Evolutionary conservation across 2,113 vertebrate genomes (phyloP), one percentile per base, ranked within the genome.

Genomic region (Gorsachius goisagi): DNA sequence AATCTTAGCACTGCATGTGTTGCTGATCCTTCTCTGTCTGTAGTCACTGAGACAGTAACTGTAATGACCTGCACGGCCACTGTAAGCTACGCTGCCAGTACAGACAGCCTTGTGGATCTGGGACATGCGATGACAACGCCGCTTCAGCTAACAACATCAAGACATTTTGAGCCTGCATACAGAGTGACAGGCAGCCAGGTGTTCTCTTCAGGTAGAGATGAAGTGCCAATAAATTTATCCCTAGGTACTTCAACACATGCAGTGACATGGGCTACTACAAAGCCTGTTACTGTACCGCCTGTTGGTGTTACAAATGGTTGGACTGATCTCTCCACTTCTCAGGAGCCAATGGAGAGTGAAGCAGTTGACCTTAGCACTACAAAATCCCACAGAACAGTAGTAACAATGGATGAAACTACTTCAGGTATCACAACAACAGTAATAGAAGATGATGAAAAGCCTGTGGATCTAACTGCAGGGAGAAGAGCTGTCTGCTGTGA

Each of bases 401-500:
- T 99, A 66, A 97, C 99, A 69, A 92, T 99, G 97, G 98, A 99
- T 96, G 98, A 98, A 64, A 97, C 98, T 62, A 95, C 98, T 94
- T 98, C 99, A 87, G 98, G 98, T 92, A 97, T 99, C 45, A 62
- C 99, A 81, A 99, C 99, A 80, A 98, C 98, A 74, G 97, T 99
- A 94, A 97, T 99, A 95, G 99, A 99, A 92, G 99, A 99, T 66
- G 99, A 99, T 94, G 99, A 99, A 85, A 99, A 98, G 60, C 99
- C 99, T 91, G 98, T 99, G 41, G 99, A 99, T 96, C 97, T 99
- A 73, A 99, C 99, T 82, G 99, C 99, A 88, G 99, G 99, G 49
- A 98, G 99, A 88, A 98, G 98, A 97, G 98, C 98, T 81, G 99
- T 99, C 79, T 99, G 99, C 96, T 99, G 99, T 97, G 99, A 99